Evolutionary conservation across 1,140 invertebrate species (phyloP).

Genomic region (Neuroterus valhalla): DNA sequence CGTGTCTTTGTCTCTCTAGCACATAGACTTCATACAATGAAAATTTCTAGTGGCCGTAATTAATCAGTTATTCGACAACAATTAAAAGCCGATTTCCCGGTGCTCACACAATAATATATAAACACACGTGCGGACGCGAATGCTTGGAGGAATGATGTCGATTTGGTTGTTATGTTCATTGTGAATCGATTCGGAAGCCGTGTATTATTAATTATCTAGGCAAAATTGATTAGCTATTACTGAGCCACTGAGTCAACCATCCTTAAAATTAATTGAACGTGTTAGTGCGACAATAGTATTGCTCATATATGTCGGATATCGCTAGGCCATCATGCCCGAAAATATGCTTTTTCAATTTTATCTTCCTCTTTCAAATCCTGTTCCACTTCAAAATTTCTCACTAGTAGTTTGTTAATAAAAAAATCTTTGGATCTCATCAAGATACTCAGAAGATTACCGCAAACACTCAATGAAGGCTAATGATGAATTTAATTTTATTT

Average conservation of each 20-base stretch:
- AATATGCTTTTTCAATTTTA: too few species aligned
- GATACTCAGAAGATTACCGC: too few species aligned
- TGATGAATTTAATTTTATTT: too few species aligned
- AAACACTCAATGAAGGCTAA: too few species aligned
- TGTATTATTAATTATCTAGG: background rate
- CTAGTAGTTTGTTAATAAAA: too few species aligned
- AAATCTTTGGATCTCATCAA: too few species aligned
- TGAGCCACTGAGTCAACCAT: background rate
- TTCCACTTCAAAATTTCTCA: too few species aligned
- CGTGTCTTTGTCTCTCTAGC: background rate
- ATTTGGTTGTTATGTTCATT: background rate
- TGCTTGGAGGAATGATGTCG: background rate
- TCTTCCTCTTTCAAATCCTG: too few species aligned
- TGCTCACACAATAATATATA: background rate
- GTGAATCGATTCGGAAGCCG: background rate
- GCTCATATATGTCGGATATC: background rate
- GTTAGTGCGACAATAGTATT: background rate
- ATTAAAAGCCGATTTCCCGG: background rate
- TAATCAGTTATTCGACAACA: slow-evolving; percentile 1
- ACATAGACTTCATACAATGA: background rate
- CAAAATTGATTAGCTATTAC: background rate
- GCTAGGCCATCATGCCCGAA: too few species aligned
- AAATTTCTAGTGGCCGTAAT: background rate
- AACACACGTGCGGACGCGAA: background rate
- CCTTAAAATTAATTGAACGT: slow-evolving; percentile 1